Conservation (phyloP, 92 coral and sea anemone genomes). For the Scolanthus callimorphus region DNA sequence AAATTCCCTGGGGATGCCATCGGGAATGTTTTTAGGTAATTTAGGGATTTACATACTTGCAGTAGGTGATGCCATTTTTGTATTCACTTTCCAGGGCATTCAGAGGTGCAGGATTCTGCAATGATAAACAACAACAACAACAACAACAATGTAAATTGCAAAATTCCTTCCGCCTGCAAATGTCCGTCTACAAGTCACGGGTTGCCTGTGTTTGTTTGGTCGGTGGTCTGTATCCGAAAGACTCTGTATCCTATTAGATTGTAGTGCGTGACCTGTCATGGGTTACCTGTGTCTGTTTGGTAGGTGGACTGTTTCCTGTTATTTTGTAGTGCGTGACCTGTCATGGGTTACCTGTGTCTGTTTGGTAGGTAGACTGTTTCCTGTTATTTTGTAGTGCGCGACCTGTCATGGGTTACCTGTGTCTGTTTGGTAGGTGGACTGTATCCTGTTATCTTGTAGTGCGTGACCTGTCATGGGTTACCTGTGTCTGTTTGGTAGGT, state of each 20-base stretch:
- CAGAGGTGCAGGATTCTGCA: constrained; percentile 18
- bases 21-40: no score
- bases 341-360: constrained; percentile 14
- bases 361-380: constrained; percentile 6
- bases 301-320: no score
- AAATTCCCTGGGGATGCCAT: no score
- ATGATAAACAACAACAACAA: neutral
- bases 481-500: constrained; percentile 50
- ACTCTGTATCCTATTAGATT: no score
- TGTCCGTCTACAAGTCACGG: no score
- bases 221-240: no score
- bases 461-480: neutral
- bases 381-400: neutral
- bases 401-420: constrained; percentile 8
- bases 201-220: no score
- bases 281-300: no score
- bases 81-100: constrained; percentile 17
- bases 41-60: constrained; percentile 42
- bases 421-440: constrained; percentile 11
- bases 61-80: constrained; percentile 23
- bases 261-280: no score
- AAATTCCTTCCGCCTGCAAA: no score
- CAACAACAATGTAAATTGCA: neutral
- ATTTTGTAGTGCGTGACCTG: no score
- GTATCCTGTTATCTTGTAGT: neutral